Base-by-base conservation (phyloP, 1,140 invertebrate genomes). In the Drosophila tsacasi region DNA sequence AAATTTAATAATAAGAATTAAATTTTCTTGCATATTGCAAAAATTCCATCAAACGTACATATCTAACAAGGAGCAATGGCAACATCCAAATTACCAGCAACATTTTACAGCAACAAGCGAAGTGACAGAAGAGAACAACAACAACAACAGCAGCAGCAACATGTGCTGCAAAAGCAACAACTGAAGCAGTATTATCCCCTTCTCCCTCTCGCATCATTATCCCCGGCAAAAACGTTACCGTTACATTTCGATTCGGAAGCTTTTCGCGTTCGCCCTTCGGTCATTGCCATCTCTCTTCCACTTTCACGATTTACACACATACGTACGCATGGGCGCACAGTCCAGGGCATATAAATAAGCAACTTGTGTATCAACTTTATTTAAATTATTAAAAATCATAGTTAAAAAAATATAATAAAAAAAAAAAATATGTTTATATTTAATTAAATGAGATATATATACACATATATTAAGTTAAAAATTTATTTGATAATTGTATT, bases 251-350 rank as follows among this genome's bases (percentile, higher is more conserved):
- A 62, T 79, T 79, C 37, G 35, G 62, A 67, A 86, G 83, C 83
- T 87, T 87, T 89, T 74, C 54, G 71, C 57, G 50, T 50, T 64
- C 60, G 63, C 54, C 71, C 81, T 74, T 74, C 72, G 37, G 52
- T 57, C 60, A 50, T 67, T 74, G 74, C 58, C 61, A 40, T 80
- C 79, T 67, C 83, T 61, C 62, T 87, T 57, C 17, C 66, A 65
- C 83, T 46, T 69, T 37, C 19, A 27, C 10, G 12, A 23, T 23
- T 21, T 12, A 23, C 67, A 37, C 47, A 58, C 37, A 30, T n/a
- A 63, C 32, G 15, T 23, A 42, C 13, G 8, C 7, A 63, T 25
- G 40, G 19, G 50, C 13, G 2, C 5, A 66, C 57, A 44, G n/a
- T 35, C 9, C 0, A 15, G 30, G 30, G 27, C 17, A 59, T 15